Evolutionary conservation across 2,888 invertebrate genomes (phyloP).

Genomic region (Melinopterus prodromus): DNA sequence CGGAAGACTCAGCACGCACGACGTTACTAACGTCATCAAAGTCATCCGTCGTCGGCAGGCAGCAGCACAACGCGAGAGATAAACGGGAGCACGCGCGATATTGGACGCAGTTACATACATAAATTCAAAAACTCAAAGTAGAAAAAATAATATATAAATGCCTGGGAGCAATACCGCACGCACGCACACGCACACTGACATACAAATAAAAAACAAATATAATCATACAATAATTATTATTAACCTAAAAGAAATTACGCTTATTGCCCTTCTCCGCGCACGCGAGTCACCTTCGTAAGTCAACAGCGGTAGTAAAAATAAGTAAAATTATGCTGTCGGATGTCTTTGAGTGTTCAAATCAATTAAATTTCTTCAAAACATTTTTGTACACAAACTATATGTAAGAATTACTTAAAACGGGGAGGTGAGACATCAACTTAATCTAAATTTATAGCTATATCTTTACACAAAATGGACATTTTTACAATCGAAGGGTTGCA

Average conservation of each 20-base stretch:
- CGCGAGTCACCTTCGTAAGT: conserved; percentile 38
- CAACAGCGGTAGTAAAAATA: conserved; percentile 27
- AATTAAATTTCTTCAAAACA: conserved; percentile 29
- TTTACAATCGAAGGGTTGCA: conserved; percentile 62
- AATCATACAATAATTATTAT: conserved; percentile 38
- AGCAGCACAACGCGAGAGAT: conserved; percentile 31
- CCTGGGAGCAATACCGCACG: conserved; percentile 33
- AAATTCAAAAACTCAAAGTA: conserved; percentile 29
- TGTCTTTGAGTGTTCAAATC: conserved; percentile 36
- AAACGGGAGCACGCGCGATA: conserved; percentile 36
- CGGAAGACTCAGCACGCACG: conserved; percentile 48
- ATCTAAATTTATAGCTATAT: conserved; percentile 60
- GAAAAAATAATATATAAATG: conserved; percentile 10
- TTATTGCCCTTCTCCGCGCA: conserved; percentile 39
- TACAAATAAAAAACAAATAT: conserved; percentile 37
- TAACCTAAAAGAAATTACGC: conserved; percentile 35
- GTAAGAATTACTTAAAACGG: conserved; percentile 45
- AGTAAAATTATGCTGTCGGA: conserved; percentile 37
- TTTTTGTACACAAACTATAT: conserved; percentile 43
- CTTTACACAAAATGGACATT: conserved; percentile 64
- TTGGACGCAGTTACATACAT: conserved; percentile 32
- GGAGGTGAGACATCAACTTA: conserved; percentile 59
- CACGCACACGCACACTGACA: conserved; percentile 37
- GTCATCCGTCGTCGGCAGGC: conserved; percentile 38
- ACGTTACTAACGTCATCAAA: conserved; percentile 40